Evolutionary conservation across 1,140 invertebrate genomes (phyloP), one percentile per base, ranked within the genome.

Genomic region (Cydia pomonella): DNA sequence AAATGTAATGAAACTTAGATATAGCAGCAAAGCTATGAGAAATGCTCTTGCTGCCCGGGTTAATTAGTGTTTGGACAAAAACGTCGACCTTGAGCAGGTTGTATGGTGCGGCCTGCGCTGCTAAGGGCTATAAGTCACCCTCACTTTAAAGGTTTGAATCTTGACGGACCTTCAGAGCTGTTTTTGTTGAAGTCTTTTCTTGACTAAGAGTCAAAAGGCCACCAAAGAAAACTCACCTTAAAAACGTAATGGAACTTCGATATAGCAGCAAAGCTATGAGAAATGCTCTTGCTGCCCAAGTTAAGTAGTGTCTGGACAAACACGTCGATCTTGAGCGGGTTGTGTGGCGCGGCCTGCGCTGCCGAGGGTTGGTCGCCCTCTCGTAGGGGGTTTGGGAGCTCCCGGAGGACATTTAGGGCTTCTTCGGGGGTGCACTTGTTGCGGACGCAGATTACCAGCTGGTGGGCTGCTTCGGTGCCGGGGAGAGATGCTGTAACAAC

Each of bases 11-110:
- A 88, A 99, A 99, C 94, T 99, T 99, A 21, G 97, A 97, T 82
- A 99, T 97, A 47, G 98, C 98, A 16, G 99, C 97, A 93, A 99
- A 99, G 82, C 98, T 98, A 88, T 99, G 99, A 79, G 98, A 99
- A 85, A 99, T 99, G 84, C 98, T 99, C 93, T 99, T 99, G 2
- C 97, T 97, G 23, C 98, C 98, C 53, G 99, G 93, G 87, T 98
- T 97, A 0, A 99, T 94, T 74, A 99, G 92, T 0, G 98, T 99
- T 83, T 99, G 97, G 6, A 99, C 97, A 92, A 99, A 99, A 0
- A 99, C 97, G 86, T 99, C 98, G 63, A 99, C 99, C 93, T 98
- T 98, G 38, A 99, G 89, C 0, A 98, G 97, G 93, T 99, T 98
- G 84, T 96, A 97, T 23, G 95, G 93, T 21, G 94, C 93, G 13